phyloP scores from a whole-genome alignment of 2,113 vertebrate species.

The Crotalus viridis region DNA sequence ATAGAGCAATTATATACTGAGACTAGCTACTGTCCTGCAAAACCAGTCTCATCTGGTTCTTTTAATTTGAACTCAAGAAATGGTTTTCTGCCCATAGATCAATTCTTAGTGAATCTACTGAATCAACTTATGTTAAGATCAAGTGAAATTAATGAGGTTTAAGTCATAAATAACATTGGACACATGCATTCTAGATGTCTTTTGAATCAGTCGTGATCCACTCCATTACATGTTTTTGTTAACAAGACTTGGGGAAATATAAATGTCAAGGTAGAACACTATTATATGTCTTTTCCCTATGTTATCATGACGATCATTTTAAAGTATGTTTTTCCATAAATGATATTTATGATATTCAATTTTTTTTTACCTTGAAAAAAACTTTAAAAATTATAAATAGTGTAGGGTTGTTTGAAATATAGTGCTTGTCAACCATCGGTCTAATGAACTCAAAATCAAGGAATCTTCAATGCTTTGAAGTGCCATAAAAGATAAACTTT shows the following conservation, averaged over 20 bases:
- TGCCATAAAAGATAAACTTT: too few species aligned
- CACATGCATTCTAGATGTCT: background rate
- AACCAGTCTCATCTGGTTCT: background rate
- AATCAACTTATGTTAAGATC: background rate
- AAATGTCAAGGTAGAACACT: background rate
- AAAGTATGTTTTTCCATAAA: background rate
- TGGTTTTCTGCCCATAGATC: background rate
- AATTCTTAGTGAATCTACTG: background rate
- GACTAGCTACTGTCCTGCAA: background rate
- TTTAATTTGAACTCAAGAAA: background rate
- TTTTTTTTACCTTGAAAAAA: background rate
- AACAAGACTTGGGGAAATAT: background rate
- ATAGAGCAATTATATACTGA: background rate
- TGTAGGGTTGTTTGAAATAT: background rate
- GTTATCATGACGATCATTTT: background rate
- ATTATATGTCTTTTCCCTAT: background rate
- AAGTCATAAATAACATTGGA: background rate
- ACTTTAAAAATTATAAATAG: background rate
- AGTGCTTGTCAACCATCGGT: background rate
- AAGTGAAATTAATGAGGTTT: background rate
- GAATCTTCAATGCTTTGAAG: too few species aligned
- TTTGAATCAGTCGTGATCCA: background rate
- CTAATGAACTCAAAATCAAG: too few species aligned
- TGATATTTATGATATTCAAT: background rate
- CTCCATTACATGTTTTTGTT: conserved; percentile 43